Percentiles rank a stretch among this genome's conserved stretches.
Evolutionary conservation across 2,113 vertebrate species (phyloP).

Genomic region (Genyomyrus donnyi): DNA sequence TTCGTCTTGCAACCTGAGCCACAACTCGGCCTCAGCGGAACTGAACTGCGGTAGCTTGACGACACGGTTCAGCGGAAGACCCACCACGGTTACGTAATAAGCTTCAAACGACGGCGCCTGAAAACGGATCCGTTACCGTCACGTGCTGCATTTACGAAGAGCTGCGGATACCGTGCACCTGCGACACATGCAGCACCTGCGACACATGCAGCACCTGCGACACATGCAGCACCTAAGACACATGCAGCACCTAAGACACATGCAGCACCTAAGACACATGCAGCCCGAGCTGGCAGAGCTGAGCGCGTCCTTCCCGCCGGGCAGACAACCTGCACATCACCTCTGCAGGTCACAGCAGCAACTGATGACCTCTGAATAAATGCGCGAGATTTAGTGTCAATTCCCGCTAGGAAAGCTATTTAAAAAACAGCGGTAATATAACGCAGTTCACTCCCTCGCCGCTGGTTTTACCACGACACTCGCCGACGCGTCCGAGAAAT

Average conservation of each 20-base stretch:
- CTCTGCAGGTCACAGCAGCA: background rate
- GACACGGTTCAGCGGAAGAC: background rate
- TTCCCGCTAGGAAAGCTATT: background rate
- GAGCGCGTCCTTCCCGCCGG: background rate
- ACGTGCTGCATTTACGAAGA: background rate
- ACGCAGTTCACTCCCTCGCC: background rate
- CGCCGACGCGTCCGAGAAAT: background rate
- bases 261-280: background rate
- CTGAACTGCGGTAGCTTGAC: background rate
- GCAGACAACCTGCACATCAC: background rate
- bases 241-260: background rate
- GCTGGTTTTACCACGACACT: background rate
- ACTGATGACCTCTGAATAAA: background rate
- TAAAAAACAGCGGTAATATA: background rate
- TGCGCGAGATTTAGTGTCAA: background rate
- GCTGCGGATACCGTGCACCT: background rate
- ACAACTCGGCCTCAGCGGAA: background rate
- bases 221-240: background rate
- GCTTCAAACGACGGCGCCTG: background rate
- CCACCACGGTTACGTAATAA: background rate
- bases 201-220: background rate
- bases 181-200: background rate
- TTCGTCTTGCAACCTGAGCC: background rate
- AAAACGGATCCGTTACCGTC: background rate
- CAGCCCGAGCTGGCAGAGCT: background rate